These are phyloP conservation scores for Sus scrofa DNA, from an alignment of 2,113 vertebrate species.

Conservation along the genomic window DNA sequence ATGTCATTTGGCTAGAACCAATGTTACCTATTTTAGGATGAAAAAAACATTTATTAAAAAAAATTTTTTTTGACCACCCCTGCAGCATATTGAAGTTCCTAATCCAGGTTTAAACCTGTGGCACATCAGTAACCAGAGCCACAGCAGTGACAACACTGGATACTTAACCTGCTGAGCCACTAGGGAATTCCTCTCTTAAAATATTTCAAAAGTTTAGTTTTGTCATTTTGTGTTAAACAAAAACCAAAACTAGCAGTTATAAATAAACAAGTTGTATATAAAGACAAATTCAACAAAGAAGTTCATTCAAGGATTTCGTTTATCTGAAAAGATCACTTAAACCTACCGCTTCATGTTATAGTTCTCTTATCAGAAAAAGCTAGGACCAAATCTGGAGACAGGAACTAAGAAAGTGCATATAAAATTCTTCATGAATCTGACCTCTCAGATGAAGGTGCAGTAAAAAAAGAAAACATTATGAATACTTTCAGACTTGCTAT, in stretches of 20 bases:
- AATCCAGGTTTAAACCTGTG: too few relatives aligned
- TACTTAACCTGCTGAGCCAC: too few relatives aligned
- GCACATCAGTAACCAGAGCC: too few relatives aligned
- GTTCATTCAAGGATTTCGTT: slow-evolving; percentile 8
- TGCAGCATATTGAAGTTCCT: too few relatives aligned
- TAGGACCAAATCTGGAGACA: background rate
- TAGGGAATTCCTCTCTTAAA: background rate
- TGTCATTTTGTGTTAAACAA: slow-evolving; percentile 20
- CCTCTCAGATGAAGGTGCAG: background rate
- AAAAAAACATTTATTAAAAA: background rate
- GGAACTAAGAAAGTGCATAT: background rate
- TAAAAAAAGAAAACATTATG: background rate
- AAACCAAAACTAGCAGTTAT: background rate
- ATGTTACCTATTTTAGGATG: background rate
- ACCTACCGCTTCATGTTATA: slow-evolving; percentile 4
- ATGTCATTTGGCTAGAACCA: background rate
- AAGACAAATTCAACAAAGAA: slow-evolving; percentile 13
- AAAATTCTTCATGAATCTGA: background rate
- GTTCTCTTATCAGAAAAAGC: background rate
- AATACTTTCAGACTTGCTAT: background rate
- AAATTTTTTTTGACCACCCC: too few relatives aligned
- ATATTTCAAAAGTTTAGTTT: background rate
- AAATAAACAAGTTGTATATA: background rate
- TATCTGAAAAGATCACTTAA: slow-evolving; percentile 22
- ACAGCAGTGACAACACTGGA: too few relatives aligned